Evolutionary conservation across 2,888 invertebrate genomes (phyloP), one percentile per base, ranked within the genome.

Genomic region (Falcaria lacertinaria): DNA sequence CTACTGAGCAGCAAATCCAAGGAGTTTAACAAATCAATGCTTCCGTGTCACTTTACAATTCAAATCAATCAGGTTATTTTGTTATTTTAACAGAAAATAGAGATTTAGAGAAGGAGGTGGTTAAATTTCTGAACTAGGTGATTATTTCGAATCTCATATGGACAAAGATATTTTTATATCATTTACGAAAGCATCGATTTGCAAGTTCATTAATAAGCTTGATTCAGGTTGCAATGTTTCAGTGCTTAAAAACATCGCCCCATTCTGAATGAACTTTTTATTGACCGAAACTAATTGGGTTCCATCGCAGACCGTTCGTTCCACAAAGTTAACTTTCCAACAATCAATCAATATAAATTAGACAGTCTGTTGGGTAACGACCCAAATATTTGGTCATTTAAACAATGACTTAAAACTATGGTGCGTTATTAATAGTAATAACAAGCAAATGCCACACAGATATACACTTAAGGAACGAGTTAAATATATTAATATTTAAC

Each of bases 301-400:
- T 44, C 14, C 22, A 37, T 37, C 36, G 8, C 13, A 13, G 47
- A 48, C 43, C 42, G 43, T 44, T 56, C 47, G 52, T 39, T 56
- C 55, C 52, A 61, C 41, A 53, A 45, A 54, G 48, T 48, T 53
- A 37, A 59, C 22, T 37, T 22, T 37, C 37, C 22, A 60, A 60
- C 54, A 54, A 57, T 54, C 59, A 66, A 72, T 73, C 63, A 64
- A 64, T 65, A 61, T 54, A 57, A 64, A 67, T 68, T 59, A 60
- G 57, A 28, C 42, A 43, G 42, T 44, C 49, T 54, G 61, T 67
- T 57, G 59, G 60, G 58, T 56, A 51, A 52, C 69, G 78, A 60
- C 73, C 72, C 53, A 70, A 58, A 76, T 77, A 69, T 59, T 68
- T 63, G 57, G 50, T 56, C 60, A 66, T 60, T 65, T 55, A 48